Evolutionary conservation across 2,113 vertebrate genomes (phyloP), one percentile per base, ranked within the genome.

Genomic region (Picathartes gymnocephalus): DNA sequence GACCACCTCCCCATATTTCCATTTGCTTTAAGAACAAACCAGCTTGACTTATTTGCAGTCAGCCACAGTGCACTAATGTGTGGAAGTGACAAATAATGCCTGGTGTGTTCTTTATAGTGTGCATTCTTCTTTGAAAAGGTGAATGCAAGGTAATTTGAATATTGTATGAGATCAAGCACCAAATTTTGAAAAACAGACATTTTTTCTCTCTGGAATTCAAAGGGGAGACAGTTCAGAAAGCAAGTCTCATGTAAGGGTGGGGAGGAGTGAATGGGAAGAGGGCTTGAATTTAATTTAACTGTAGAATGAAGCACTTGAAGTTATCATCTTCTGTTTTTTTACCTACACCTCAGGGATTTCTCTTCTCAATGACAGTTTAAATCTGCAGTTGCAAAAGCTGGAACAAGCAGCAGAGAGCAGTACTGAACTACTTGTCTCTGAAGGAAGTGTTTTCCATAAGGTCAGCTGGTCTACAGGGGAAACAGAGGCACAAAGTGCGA

Each of bases 361-460:
- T 82, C 14, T 80, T n/a, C 77, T 50, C 64, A 10, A 11, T 4
- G 27, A 18, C 33, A 11, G 30, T 51, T 89, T 88, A 56, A 82
- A 94, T 25, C 20, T 87, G n/a, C 4, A 37, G 60, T 76, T 96
- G 80, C 81, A 87, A n/a, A 81, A 95, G 61, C 66, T 81, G 86
- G 66, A 65, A 20, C n/a, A 86, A 70, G 83, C 93, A 97, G 88
- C 53, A 97, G 96, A 97, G 96, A 94, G 88, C 92, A 97, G 65
- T 85, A 88, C 80, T n/a, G 84, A 97, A 82, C 90, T 90, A 27
- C 57, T 35, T n/a, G 80, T 62, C 20, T 80, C 74, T 28, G 39
- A 11, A 91, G 65, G 57, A 72, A 92, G 23, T 45, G 9, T 53
- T 90, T 70, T 28, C 19, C 24, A 28, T 61, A 42, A 56, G 61